Base-by-base conservation (phyloP, 2,888 invertebrate species). In the Acronicta aceris region DNA sequence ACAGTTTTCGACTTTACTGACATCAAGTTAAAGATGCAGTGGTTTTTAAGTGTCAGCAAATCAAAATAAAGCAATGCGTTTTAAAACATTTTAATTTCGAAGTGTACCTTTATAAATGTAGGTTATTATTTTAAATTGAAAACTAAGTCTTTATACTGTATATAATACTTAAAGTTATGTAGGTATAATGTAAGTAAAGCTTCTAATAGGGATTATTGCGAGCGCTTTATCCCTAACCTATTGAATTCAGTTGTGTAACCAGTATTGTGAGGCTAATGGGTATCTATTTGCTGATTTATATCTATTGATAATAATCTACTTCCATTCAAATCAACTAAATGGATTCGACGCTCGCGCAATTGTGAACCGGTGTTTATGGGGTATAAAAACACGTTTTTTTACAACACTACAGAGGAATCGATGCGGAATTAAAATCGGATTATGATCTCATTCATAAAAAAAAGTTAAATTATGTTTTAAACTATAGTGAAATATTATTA, bases 1-100 rank as follows among this genome's bases (percentile, higher is more conserved):
- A 41, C 76, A 12, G 89, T 64, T 85, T 50, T 81, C 49, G 60
- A 80, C 84, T 81, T 79, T 90, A 82, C 46, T 5, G 0, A 45
- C 12, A 17, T 40, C 0, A 2, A 0, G 42, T 71, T 83, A 87
- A 76, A 74, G 69, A 33, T 46, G 13, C 57, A 48, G 25, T 38
- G 52, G 36, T 12, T 42, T 41, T 56, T 52, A 69, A 56, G 48
- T 45, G 53, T 30, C 43, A 25, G 70, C 61, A 77, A 66, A 68
- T 58, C 21, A 41, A 54, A 72, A 71, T 55, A 62, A 60, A 58
- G 76, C 67, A 73, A 77, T 80, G 77, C 70, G 76, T 83, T 84
- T 86, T 85, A 83, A 86, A 91, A 91, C 89, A 90, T 92, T 91
- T 92, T 91, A 90, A 91, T 91, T 91, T 88, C 85, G 87, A 90